phyloP scores from a whole-genome alignment of 2,797 vertebrate species.

The Alca torda region DNA sequence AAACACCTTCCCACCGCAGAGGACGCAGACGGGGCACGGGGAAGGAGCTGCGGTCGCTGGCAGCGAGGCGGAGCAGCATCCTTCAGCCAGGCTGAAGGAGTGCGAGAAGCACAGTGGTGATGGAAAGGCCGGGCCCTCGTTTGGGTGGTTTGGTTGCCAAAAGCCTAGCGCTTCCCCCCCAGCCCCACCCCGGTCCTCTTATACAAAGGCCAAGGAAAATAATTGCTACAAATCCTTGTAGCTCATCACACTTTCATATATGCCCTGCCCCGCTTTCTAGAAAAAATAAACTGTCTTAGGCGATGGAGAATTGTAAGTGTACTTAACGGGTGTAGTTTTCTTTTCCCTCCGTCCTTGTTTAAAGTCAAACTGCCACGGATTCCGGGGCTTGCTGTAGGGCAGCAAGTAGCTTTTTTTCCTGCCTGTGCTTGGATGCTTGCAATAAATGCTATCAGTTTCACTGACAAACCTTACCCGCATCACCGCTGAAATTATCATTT shows the following conservation, averaged over 20 bases:
- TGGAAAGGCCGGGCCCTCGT: neutral
- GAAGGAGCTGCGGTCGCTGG: neutral
- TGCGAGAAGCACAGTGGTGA: accelerated
- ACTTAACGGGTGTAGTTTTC: neutral
- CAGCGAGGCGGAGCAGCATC: neutral
- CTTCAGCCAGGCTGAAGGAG: neutral
- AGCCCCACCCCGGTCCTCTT: neutral
- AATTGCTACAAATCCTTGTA: neutral
- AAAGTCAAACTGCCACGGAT: neutral
- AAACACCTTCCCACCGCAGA: neutral
- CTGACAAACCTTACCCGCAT: neutral
- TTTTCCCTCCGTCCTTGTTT: neutral
- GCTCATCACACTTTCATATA: neutral
- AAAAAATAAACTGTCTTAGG: neutral
- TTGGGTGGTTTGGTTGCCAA: neutral
- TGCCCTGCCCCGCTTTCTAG: neutral
- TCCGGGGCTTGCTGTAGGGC: neutral
- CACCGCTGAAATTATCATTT: neutral
- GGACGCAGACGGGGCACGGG: neutral
- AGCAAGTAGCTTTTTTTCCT: neutral
- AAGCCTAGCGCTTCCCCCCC: neutral
- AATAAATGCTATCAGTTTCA: neutral
- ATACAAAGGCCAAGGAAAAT: neutral
- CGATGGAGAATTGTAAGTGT: neutral
- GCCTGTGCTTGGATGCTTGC: neutral